Percentiles rank a stretch among this genome's conserved stretches.
Conservation (phyloP, 2,888 invertebrate genomes). For the Amblyjoppa proteus region DNA sequence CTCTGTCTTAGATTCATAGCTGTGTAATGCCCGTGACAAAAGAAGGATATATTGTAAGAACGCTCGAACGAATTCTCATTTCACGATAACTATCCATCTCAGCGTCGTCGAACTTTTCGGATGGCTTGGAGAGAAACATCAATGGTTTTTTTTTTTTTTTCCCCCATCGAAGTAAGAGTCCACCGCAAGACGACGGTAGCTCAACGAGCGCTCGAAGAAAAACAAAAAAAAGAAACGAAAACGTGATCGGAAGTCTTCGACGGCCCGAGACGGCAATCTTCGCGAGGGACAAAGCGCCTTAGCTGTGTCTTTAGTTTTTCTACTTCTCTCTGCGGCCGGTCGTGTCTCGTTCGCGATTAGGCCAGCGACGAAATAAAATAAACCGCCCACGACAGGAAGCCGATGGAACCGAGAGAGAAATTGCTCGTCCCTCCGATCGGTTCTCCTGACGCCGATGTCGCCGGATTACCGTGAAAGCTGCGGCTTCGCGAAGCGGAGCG, state of each 20-base stretch:
- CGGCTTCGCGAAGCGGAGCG: constrained; percentile 73
- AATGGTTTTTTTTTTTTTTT: constrained; percentile 9
- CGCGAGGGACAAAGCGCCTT: constrained; percentile 25
- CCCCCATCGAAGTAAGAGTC: constrained; percentile 31
- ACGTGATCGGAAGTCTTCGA: constrained; percentile 66
- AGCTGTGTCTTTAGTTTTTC: constrained; percentile 18
- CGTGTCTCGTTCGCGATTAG: constrained; percentile 49
- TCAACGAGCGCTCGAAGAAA: constrained; percentile 17
- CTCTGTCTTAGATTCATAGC: not conserved
- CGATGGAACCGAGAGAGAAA: constrained; percentile 56
- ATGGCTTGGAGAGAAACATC: not conserved
- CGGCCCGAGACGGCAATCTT: constrained; percentile 50
- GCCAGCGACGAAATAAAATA: constrained; percentile 37
- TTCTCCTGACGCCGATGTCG: constrained; percentile 39
- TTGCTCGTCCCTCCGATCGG: constrained; percentile 60
- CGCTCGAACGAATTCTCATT: constrained; percentile 31
- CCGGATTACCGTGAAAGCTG: constrained; percentile 77
- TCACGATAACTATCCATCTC: constrained; percentile 24
- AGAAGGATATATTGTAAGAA: constrained; percentile 13
- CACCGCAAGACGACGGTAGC: constrained; percentile 44
- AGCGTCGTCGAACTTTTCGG: constrained; percentile 34
- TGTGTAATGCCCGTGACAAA: constrained; percentile 19
- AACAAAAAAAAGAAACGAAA: constrained; percentile 53
- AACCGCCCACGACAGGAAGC: constrained; percentile 36
- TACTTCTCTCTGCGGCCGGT: constrained; percentile 44